Evolutionary conservation across 2,113 vertebrate species (phyloP), one percentile per base, ranked within the genome.

Genomic region (Sprattus sprattus): DNA sequence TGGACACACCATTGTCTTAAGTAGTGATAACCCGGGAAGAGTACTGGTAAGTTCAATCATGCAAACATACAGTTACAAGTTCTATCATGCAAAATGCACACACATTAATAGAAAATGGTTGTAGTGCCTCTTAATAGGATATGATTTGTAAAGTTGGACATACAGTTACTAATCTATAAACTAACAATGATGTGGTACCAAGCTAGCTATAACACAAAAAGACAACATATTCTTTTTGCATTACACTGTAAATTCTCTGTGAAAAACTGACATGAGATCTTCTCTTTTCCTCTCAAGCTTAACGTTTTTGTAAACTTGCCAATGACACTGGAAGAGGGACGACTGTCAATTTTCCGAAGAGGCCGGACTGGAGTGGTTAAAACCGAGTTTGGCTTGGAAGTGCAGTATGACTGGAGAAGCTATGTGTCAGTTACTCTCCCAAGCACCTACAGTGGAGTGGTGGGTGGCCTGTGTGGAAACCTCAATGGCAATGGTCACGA

Each of bases 401-500:
- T 95, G 78, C 94, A 88, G 82, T 96, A 93, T 13, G 90, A 95
- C 85, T 95, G 94, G 94, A 20, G 90, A 54, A 94, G 91, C 87
- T 89, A 93, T 0, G 90, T 93, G 85, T 45, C 86, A 0, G 88
- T 95, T 44, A 87, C 91, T 78, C 64, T 95, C 16, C 94, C 94
- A 11, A 87, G 7, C 49, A 86, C 93, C 28, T 95, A 95, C 0
- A 16, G 82, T 0, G 25, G 57, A 0, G 1, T 82, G 0, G 60
- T 94, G 9, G 95, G 93, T 0, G 94, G 95, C 1, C 93, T 96
- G 2, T 96, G 95, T 0, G 95, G 95, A 20, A 90, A 96, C 0
- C 94, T 90, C 85, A 87, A 95, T 0, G 81, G 86, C 0, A 80
- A 94, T 20, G 32, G 83, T 0, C 8, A 0, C 0, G 88, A 95